Percentiles rank a stretch among this genome's conserved stretches.
These are phyloP conservation scores for Coronaproctus castanopsis DNA, from an alignment of 2,888 invertebrate genomes.

Conservation along the genomic window DNA sequence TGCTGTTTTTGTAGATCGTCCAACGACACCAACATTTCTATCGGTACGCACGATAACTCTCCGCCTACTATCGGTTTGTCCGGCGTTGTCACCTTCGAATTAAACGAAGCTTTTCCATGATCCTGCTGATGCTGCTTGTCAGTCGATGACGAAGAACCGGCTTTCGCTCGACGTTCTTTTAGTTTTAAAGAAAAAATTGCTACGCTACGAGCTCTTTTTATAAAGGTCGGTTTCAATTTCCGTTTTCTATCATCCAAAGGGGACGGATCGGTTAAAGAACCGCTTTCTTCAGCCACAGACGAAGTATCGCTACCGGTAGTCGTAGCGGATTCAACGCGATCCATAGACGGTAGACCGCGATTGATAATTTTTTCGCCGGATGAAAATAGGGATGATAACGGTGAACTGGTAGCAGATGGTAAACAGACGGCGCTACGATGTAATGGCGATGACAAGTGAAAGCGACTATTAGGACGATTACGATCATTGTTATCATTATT, in stretches of 20 bases:
- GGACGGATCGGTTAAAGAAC: conserved; percentile 28
- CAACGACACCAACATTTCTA: conserved; percentile 44
- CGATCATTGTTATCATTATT: conserved; percentile 30
- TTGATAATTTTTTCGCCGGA: neutral
- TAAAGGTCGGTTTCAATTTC: conserved; percentile 47
- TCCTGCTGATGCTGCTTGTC: conserved; percentile 9
- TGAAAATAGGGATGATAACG: neutral
- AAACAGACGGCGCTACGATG: conserved; percentile 52
- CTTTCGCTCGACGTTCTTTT: conserved; percentile 53
- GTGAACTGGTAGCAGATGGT: conserved; percentile 28
- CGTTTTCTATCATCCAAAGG: conserved; percentile 40
- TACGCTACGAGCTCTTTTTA: conserved; percentile 65
- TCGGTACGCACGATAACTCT: conserved; percentile 63
- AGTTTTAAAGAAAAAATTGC: conserved; percentile 67
- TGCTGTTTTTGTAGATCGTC: conserved; percentile 24
- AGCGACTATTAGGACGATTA: neutral
- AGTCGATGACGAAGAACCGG: conserved; percentile 39
- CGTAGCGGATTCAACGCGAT: neutral
- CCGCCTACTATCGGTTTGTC: conserved; percentile 53
- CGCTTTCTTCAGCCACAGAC: conserved; percentile 9
- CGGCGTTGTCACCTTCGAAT: conserved; percentile 19
- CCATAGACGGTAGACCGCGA: neutral
- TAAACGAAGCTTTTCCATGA: conserved; percentile 14
- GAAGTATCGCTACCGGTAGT: conserved; percentile 10
- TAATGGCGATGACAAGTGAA: conserved; percentile 1